Percentiles rank a stretch among this genome's conserved stretches.
Evolutionary conservation across 2,797 vertebrate genomes (phyloP).

Genomic region (Sebastes kiyomatsui): DNA sequence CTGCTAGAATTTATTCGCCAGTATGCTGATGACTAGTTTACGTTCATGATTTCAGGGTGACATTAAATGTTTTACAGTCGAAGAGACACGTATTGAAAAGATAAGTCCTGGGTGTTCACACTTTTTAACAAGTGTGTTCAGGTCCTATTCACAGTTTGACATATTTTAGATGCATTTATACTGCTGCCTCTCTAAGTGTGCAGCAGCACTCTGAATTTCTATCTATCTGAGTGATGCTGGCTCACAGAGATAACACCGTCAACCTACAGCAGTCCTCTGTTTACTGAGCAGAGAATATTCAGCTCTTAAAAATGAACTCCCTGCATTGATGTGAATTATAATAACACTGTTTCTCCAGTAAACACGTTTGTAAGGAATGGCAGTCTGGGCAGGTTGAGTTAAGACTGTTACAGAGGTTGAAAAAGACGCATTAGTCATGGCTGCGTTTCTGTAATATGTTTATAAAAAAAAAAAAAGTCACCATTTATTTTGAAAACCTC

Average conservation of each 20-base stretch:
- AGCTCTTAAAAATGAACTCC: conserved; percentile 24
- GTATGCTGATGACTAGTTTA: background rate
- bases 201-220: conserved; percentile 18
- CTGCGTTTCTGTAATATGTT: background rate
- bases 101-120: background rate
- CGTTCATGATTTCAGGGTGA: background rate
- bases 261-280: conserved; percentile 33
- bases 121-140: conserved; percentile 17
- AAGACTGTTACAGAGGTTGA: background rate
- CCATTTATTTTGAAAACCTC: background rate
- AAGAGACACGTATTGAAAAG: background rate
- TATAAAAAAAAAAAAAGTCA: background rate
- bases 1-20: background rate
- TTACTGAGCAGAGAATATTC: conserved; percentile 33
- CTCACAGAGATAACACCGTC: conserved; percentile 52
- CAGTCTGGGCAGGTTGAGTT: background rate
- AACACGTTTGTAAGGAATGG: conserved; percentile 19
- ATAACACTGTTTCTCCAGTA: background rate
- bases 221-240: conserved; percentile 47
- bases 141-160: conserved; percentile 8
- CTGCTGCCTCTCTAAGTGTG: conserved; percentile 1
- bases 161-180: conserved; percentile 28
- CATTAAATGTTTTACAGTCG: background rate
- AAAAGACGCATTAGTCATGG: background rate
- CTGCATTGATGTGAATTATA: conserved; percentile 26